Base-by-base conservation (phyloP, 2,113 vertebrate species). In the Xyrauchen texanus region DNA sequence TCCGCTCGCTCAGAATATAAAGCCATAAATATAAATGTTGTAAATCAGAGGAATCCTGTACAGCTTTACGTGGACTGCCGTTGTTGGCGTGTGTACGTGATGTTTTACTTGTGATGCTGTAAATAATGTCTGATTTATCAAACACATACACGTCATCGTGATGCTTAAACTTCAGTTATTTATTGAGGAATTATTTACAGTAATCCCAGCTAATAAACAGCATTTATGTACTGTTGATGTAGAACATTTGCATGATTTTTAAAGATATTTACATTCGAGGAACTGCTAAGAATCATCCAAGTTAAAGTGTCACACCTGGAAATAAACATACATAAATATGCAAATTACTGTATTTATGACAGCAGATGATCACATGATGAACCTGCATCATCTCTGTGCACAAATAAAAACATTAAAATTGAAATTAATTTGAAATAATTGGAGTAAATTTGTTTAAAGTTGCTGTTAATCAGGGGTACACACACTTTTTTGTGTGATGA, bases 191-290 rank as follows among this genome's bases (percentile, higher is more conserved):
- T 62, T 34, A 51, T 53, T 13, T 69, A 49, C 5, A 10, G 51
- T 44, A 42, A 52, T 1, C 21, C 9, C 21, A 34, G 8, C 49
- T 13, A 10, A 0, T 55, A 21, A 3, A 53, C 53, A 16, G 69
- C 62, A 58, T 62, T n/a, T 58, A n/a, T 58, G 13, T 15, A 34
- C 21, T 6, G 9, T 10, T 72, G 53, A 62, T 8, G 58, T 62
- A n/a, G 9, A 74, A 21, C 15, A 61, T 62, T 13, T 74, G 71
- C 71, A 74, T 74, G 71, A 61, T 12, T 12, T 60, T 61, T 11
- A 21, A 13, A 57, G 68, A 42, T 57, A 46, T 74, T 53, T 21
- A 6, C 12, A 55, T 42, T 70, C 2, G 52, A 70, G 34, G 69
- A 15, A 8, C 13, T 15, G 46, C 58, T n/a, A 71, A 58, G n/a